Evolutionary conservation across 2,888 invertebrate genomes (phyloP), one percentile per base, ranked within the genome.

Genomic region (Tipula confusa): DNA sequence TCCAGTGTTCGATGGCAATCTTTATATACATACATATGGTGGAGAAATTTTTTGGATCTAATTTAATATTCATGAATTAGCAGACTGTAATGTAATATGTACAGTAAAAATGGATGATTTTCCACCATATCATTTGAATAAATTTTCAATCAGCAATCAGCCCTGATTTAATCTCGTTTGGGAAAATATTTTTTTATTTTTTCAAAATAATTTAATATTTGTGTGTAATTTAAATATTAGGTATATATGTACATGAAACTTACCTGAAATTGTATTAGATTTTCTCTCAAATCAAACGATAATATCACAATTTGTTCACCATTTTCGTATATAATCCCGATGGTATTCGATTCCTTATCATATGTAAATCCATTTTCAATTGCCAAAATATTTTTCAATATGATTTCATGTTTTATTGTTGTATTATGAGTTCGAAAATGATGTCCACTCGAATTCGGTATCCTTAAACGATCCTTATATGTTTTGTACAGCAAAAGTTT

Each of bases 241-340:
- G n/a, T n/a, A n/a, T n/a, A n/a, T n/a, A n/a, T n/a, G n/a, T n/a
- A n/a, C n/a, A 2, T 64, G 6, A 64, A 64, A 64, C 31, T 80
- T 80, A 80, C 80, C 80, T 80, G 80, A 80, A 80, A 80, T 80
- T 80, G n/a, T 80, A 80, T 80, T 29, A 80, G 31, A 80, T 31
- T 80, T 15, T 80, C 80, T 29, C 80, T 29, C 31, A 15, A n/a
- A 29, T 80, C 80, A 80, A 80, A 80, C 3, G 80, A 80, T 80
- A 80, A 15, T 29, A 80, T 80, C 80, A 80, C 29, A n/a, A 80
- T 15, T 80, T 80, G 29, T 15, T 80, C 80, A 1, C 80, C 80
- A 29, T 80, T 31, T 29, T 80, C 80, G 13, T 80, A 29, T 29
- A 80, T 80, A 80, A 80, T 80, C 80, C 80, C 80, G 15, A 80